Evolutionary conservation across 2,113 vertebrate genomes (phyloP).

Genomic region (Psammodynastes pulverulentus): DNA sequence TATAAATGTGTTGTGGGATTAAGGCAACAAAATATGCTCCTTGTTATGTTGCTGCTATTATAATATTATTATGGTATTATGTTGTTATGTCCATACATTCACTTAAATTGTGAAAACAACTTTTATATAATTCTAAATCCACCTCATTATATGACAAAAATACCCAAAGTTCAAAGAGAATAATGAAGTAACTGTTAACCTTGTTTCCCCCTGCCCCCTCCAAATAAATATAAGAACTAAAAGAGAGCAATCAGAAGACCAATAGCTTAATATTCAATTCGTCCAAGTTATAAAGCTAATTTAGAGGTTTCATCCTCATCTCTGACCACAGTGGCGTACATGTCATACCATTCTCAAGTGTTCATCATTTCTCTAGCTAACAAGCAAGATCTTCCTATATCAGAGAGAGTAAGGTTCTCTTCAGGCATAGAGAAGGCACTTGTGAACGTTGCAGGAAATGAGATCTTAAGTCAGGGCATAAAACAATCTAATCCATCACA

Average conservation of each 20-base stretch:
- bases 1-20: background rate
- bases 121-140: background rate
- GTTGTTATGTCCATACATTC: background rate
- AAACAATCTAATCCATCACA: constrained; percentile 83
- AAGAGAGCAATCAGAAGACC: constrained; percentile 4
- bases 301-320: constrained; percentile 47
- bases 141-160: constrained; percentile 18
- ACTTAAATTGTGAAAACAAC: background rate
- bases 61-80: background rate
- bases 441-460: constrained; percentile 81
- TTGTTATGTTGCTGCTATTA: background rate
- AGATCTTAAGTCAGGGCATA: constrained; percentile 82
- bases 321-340: constrained; percentile 47
- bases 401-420: constrained; percentile 60
- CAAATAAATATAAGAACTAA: constrained; percentile 32
- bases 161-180: background rate
- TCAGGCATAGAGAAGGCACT: constrained; percentile 73
- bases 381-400: constrained; percentile 49
- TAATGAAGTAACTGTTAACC: background rate
- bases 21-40: background rate
- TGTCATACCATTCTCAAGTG: constrained; percentile 23
- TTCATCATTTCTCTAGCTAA: constrained; percentile 31
- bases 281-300: constrained; percentile 52
- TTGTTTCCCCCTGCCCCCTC: constrained; percentile 23
- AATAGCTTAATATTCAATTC: constrained; percentile 37